Base-by-base conservation (phyloP, 1,140 invertebrate species). In the Aphelenchoides fujianensis region DNA sequence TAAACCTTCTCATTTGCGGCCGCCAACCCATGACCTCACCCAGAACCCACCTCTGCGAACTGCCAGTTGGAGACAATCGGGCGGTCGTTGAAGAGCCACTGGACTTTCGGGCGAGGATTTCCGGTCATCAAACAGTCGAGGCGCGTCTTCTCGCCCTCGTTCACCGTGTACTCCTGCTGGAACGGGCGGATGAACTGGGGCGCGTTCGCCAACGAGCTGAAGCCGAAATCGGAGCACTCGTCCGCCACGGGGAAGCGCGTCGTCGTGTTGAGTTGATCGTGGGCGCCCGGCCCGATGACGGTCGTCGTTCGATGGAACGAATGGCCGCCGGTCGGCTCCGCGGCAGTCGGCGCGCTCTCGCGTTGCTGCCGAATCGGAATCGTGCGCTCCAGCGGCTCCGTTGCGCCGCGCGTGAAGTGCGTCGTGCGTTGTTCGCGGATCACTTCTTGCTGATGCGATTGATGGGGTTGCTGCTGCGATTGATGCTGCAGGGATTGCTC, bases 21-120 rank as follows among this genome's bases (percentile, higher is more conserved):
- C n/a, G n/a, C n/a, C n/a, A n/a, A n/a, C n/a, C n/a, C n/a, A n/a
- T n/a, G n/a, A n/a, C n/a, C n/a, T n/a, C n/a, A n/a, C n/a, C n/a
- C n/a, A n/a, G n/a, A n/a, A n/a, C n/a, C n/a, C n/a, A n/a, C n/a
- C n/a, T n/a, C 78, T 28, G 71, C 73, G 64, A 84, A 79, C 48
- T 82, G 70, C 28, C 57, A 70, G 59, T 83, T 82, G 2, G 73
- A 76, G 32, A 71, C 74, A 19, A 88, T 80, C 36, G 83, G 85
- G 35, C 85, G 80, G 68, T 86, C 85, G 74, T 87, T 87, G 70
- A 87, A 86, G 67, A 81, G 84, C 86, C 87, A 88, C 23, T 83
- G 78, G n/a, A 88, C 86, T 75, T 85, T 86, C 66, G 87, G 87
- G 73, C 85, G 84, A 3, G 87, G 87, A 68, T 84, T 85, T 12